Base-by-base conservation (phyloP, 2,888 invertebrate genomes). In the Aleiodes alternator region DNA sequence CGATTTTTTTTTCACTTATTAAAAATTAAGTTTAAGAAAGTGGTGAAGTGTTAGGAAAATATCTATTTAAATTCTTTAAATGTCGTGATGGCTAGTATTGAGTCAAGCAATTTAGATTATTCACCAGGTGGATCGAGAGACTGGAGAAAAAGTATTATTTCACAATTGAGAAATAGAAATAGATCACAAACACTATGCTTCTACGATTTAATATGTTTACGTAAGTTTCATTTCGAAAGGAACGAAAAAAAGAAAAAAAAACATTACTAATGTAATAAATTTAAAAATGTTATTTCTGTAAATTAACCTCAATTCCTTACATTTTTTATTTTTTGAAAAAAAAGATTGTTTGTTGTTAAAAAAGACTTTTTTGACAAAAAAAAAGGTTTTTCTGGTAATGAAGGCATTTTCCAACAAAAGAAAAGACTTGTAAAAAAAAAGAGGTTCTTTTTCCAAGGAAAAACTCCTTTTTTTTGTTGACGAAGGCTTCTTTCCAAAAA, bases 181-280 rank as follows among this genome's bases (percentile, higher is more conserved):
- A 94, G 92, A 89, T 92, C 91, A 78, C 95, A 96, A 91, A 94
- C 94, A 29, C 90, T 92, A 77, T 93, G 94, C 84, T 96, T 95
- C 89, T 93, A 94, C 83, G 96, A 96, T 86, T 92, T 97, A 79
- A 94, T 97, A 83, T 90, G 92, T 81, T 94, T 95, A 90, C 96
- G 96, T 96, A 92, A 94, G 95, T 92, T 68, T 38, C 59, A 16
- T 57, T 78, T 59, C 53, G 7, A 16, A 34, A n/a, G n/a, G n/a
- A n/a, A n/a, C n/a, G n/a, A n/a, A n/a, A n/a, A 50, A 59, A 38
- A 66, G 59, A n/a, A 50, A 23, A 23, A 23, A 50, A 59, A 38
- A 66, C 57, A n/a, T 34, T 31, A 11, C 34, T 34, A 31, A 16
- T 50, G 7, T 38, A 29, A 8, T 64, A 43, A 38, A 29, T 29